Percentiles rank a stretch among this genome's conserved stretches.
Evolutionary conservation across 2,113 vertebrate genomes (phyloP).

Genomic region (Apistogramma diplotaenia): DNA sequence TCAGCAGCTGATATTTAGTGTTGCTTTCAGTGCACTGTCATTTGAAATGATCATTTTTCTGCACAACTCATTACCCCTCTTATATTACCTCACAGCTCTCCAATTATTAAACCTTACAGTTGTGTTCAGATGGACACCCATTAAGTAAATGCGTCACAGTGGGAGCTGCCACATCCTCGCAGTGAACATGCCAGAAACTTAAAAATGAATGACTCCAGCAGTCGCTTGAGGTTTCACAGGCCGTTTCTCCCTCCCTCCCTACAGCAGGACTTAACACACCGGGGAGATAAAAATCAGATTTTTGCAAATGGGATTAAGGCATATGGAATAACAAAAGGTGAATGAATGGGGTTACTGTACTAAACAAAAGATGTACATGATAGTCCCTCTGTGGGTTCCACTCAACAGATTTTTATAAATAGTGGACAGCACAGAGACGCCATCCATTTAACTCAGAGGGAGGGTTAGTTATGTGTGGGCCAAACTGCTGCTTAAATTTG

Average conservation of each 20-base stretch:
- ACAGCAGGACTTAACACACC: slow-evolving; percentile 21
- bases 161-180: slow-evolving; percentile 50
- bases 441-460: slow-evolving; percentile 46
- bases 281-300: slow-evolving; percentile 60
- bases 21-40: not conserved
- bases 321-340: slow-evolving; percentile 58
- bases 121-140: slow-evolving; percentile 47
- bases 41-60: not conserved
- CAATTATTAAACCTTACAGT: not conserved
- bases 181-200: slow-evolving; percentile 40
- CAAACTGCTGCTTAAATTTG: slow-evolving; percentile 51
- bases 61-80: slow-evolving; percentile 7
- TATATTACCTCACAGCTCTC: slow-evolving; percentile 2
- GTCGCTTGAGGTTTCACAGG: slow-evolving; percentile 57
- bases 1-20: not conserved
- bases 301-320: slow-evolving; percentile 64
- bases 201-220: slow-evolving; percentile 49
- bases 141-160: slow-evolving; percentile 49
- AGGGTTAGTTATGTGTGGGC: slow-evolving; percentile 57
- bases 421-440: slow-evolving; percentile 47
- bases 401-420: slow-evolving; percentile 60
- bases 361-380: slow-evolving; percentile 64
- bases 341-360: slow-evolving; percentile 61
- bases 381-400: slow-evolving; percentile 57
- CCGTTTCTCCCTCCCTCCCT: slow-evolving; percentile 32